Evolutionary conservation across 1,140 invertebrate genomes (phyloP).

Genomic region (Penaeus indicus): DNA sequence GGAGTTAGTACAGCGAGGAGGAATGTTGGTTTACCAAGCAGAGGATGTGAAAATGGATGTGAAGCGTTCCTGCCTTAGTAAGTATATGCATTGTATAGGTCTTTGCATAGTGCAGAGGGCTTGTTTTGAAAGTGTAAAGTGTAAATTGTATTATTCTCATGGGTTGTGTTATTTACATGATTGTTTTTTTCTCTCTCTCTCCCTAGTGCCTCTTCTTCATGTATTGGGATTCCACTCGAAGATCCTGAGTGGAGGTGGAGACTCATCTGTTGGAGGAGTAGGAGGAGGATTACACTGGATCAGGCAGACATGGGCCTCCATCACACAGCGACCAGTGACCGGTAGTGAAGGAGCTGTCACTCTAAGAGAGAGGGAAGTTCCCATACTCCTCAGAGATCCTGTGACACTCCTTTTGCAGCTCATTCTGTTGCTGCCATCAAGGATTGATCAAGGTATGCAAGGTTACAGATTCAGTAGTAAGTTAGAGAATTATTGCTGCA

Average conservation of each 20-base stretch:
- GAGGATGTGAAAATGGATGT: slow-evolving; percentile 69
- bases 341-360: slow-evolving; percentile 70
- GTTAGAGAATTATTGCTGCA: neutral
- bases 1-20: slow-evolving; percentile 88
- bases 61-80: slow-evolving; percentile 90
- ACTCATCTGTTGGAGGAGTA: slow-evolving; percentile 78
- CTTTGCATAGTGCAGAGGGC: too few species aligned
- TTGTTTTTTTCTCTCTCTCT: slow-evolving; percentile 61
- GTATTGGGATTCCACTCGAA: slow-evolving; percentile 88
- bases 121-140: neutral
- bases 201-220: slow-evolving; percentile 86
- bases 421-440: slow-evolving; percentile 84
- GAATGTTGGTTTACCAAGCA: slow-evolving; percentile 76
- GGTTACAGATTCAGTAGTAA: neutral
- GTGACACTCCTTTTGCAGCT: slow-evolving; percentile 88
- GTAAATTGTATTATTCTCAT: neutral
- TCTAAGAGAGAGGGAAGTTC: slow-evolving; percentile 76
- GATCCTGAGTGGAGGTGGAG: slow-evolving; percentile 78
- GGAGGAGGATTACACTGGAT: slow-evolving; percentile 73
- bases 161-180: neutral
- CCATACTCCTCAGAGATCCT: slow-evolving; percentile 87
- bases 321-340: slow-evolving; percentile 69
- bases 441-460: slow-evolving; percentile 76
- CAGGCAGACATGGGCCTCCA: slow-evolving; percentile 64
- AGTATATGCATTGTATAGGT: slow-evolving; percentile 67